Percentiles rank a stretch among this genome's conserved stretches.
phyloP scores from a whole-genome alignment of 2,888 invertebrate genomes.

The Galerucella pusilla region DNA sequence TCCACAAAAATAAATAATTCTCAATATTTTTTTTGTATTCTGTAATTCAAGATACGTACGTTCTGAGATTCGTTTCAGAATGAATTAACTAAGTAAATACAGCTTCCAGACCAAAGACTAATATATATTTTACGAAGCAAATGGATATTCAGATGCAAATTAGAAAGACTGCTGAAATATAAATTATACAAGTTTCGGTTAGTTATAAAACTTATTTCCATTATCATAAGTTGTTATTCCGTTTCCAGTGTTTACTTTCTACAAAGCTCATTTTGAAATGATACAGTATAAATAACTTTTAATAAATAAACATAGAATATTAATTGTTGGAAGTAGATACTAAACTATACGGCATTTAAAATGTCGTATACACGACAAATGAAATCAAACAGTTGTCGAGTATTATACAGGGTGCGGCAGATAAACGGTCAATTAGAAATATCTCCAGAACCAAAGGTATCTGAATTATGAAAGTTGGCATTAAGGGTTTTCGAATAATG shows the following conservation, averaged over 20 bases:
- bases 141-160: conserved; percentile 4
- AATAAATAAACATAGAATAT: background rate
- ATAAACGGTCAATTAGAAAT: no score
- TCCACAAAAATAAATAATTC: background rate
- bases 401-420: no score
- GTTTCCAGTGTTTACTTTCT: background rate
- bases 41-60: background rate
- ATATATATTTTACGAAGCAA: background rate
- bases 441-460: no score
- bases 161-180: conserved; percentile 24
- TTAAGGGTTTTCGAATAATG: no score
- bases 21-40: background rate
- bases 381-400: no score
- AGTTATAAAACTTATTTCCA: conserved; percentile 32
- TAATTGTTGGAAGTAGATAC: background rate
- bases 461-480: no score
- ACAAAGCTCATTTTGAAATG: background rate
- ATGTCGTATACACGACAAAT: background rate
- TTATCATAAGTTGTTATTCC: conserved; percentile 23
- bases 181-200: conserved; percentile 32
- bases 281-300: background rate
- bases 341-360: background rate
- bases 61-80: background rate
- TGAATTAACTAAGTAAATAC: background rate
- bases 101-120: background rate